Conservation (phyloP, 2,113 vertebrate genomes). For the Guaruba guarouba region DNA sequence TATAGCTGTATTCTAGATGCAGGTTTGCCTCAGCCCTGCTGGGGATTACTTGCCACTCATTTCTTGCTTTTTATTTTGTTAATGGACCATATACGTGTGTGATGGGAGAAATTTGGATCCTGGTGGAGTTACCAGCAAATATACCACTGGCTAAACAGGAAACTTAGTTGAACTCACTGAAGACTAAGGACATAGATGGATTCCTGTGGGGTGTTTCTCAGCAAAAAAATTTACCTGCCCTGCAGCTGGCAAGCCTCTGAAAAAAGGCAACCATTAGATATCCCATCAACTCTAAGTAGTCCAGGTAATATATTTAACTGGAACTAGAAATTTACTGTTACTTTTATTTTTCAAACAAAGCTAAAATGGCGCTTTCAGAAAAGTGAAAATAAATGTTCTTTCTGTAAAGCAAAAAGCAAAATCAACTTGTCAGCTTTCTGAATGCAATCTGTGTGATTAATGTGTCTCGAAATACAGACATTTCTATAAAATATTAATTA, state of each 20-base stretch:
- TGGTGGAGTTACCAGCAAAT: not conserved
- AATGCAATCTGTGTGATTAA: constrained; percentile 43
- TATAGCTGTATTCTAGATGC: not conserved
- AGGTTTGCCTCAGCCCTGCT: not conserved
- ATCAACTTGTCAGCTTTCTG: constrained; percentile 11
- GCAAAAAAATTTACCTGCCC: not conserved
- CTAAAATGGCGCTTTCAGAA: not conserved
- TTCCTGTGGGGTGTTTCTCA: not conserved
- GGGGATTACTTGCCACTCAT: not conserved
- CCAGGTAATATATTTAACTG: not conserved
- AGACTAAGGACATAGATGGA: not conserved
- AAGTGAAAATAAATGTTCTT: not conserved
- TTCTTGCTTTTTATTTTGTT: not conserved
- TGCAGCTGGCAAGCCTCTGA: not conserved
- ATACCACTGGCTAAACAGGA: not conserved
- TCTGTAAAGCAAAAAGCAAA: constrained; percentile 38
- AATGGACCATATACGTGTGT: not conserved
- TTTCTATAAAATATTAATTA: constrained; percentile 57
- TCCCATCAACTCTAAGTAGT: not conserved
- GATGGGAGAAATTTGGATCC: not conserved
- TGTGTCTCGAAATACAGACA: constrained; percentile 50
- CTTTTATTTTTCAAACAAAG: constrained; percentile 8
- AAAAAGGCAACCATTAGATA: not conserved
- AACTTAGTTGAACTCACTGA: not conserved
- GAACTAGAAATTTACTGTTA: not conserved